Evolutionary conservation across 1,140 invertebrate species (phyloP), one percentile per base, ranked within the genome.

Genomic region (Drosophila busckii): DNA sequence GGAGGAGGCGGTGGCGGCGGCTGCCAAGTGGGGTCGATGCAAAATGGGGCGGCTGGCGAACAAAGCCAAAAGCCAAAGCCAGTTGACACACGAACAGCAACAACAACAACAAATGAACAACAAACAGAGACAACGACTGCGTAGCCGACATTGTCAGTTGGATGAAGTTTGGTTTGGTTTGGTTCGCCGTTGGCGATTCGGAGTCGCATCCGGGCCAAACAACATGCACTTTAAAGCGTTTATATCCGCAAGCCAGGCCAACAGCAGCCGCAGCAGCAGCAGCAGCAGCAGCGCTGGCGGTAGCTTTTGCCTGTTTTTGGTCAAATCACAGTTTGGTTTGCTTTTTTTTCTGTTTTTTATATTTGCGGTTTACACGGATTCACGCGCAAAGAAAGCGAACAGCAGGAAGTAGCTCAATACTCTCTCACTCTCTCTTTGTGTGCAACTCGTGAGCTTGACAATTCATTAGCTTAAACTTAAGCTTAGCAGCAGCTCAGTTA

Each of bases 321-420:
- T 67, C 75, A 80, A 80, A 80, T 80, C 73, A 80, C 75, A 65
- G 73, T 73, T 65, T n/a, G n/a, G n/a, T n/a, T 53, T 40, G 31
- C 44, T 31, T 35, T 35, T 22, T 20, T 19, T 26, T 35, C 35
- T 45, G 40, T 38, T 17, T 12, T 28, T 35, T 17, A 13, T 25
- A 23, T 17, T 15, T 80, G 73, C 63, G 75, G 73, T 82, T n/a
- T 80, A 82, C 75, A 80, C 73, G 73, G 73, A 82, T 82, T 80
- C 73, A 73, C 73, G 73, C 73, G 75, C 73, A 68, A 80, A 80
- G 75, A 80, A 82, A 80, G 73, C 73, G 73, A 49, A 50, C 56
- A 80, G 69, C 73, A 80, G 71, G 71, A 78, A 78, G 68, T 78
- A 20, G 32, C 28, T 38, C 17, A 44, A 12, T 46, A 34, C n/a